Evolutionary conservation across 2,797 vertebrate species (phyloP).

Genomic region (Myotis myotis): DNA sequence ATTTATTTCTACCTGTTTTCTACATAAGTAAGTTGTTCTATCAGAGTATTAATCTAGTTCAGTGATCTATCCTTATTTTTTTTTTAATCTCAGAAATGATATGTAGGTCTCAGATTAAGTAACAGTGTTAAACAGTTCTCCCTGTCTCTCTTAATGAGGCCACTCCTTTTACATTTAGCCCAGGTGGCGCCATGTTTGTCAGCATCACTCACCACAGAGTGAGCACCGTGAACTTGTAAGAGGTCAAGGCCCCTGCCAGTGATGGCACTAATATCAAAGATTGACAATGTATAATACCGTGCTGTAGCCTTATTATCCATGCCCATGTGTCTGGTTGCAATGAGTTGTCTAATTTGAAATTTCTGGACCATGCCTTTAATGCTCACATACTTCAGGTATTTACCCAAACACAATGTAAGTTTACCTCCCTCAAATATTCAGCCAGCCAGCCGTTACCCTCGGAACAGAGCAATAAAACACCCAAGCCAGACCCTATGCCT

Average conservation of each 20-base stretch:
- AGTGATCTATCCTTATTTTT: background rate
- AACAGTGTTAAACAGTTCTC: background rate
- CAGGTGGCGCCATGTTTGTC: background rate
- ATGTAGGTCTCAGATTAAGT: background rate
- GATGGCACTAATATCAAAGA: background rate
- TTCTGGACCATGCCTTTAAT: constrained; percentile 81
- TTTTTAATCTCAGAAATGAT: background rate
- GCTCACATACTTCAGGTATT: constrained; percentile 78
- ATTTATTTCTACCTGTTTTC: background rate
- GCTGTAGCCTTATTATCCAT: background rate
- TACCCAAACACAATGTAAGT: constrained; percentile 78
- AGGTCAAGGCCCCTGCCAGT: background rate
- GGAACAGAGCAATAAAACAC: constrained; percentile 79
- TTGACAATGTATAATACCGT: background rate
- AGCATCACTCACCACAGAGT: background rate
- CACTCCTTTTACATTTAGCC: background rate
- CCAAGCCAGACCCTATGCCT: constrained; percentile 77
- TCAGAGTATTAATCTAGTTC: background rate
- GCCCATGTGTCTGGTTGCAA: constrained; percentile 76
- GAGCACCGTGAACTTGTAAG: background rate
- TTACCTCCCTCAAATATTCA: constrained; percentile 76
- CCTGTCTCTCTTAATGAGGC: background rate
- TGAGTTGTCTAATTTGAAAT: constrained; percentile 80
- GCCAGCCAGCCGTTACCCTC: constrained; percentile 77
- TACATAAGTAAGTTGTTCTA: background rate